Evolutionary conservation across 2,797 vertebrate species (phyloP), one percentile per base, ranked within the genome.

Genomic region (Gadopsis marmoratus): DNA sequence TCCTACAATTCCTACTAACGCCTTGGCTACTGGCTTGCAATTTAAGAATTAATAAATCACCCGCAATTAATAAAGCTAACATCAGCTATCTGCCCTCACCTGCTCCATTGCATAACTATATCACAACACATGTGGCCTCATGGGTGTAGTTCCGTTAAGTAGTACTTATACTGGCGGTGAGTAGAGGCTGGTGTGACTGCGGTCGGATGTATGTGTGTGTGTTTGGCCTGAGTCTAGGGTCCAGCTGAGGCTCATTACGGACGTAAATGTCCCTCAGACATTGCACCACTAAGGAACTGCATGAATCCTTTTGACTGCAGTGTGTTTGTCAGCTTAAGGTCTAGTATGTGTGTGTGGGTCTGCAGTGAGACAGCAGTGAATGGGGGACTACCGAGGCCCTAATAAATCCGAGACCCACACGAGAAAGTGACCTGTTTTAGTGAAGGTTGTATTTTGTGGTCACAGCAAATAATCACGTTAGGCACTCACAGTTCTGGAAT

Each of bases 241-340:
- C 71, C 74, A 74, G 63, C 74, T 64, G 59, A 81, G 66, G 66
- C 74, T 78, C 58, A 74, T 83, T 76, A 58, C 51, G 33, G 43
- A 43, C 67, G 59, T 80, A 76, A 86, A 85, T 83, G 78, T 63
- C 51, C 54, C 56, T 76, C 47, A 82, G 48, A 72, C 39, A 58
- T 19, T 48, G 43, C 43, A 48, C 51, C 10, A 10, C 51, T 56
- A 64, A 75, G 60, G 59, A 61, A 58, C 37, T 37, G 47, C 39
- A 81, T 74, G 78, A 76, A 86, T 87, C 78, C 26, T 70, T 69
- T 63, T 60, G 62, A 51, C 75, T 72, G 64, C 12, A 48, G 26
- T 65, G 50, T 56, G 54, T 68, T 35, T 71, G 53, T 53, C 45
- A 59, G 63, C 43, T 45, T 26, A n/a, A 1, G 53, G 33, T 10